Evolutionary conservation across 2,888 invertebrate species (phyloP).

Genomic region (Argynnis bischoffii): DNA sequence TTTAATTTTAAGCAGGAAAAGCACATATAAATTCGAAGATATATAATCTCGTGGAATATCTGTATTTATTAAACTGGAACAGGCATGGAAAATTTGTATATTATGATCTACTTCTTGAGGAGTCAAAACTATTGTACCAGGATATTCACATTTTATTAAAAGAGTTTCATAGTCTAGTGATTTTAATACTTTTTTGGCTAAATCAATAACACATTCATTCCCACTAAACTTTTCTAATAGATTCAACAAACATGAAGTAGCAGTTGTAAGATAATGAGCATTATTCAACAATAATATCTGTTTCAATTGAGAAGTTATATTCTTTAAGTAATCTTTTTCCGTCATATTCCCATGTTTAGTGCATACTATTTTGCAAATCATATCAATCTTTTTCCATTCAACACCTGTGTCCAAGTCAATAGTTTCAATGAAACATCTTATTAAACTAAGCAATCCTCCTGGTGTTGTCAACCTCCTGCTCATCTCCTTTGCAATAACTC

Average conservation of each 20-base stretch:
- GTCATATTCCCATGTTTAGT: constrained; percentile 73
- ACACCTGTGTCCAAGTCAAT: constrained; percentile 79
- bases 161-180: constrained; percentile 55
- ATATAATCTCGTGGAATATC: constrained; percentile 67
- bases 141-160: constrained; percentile 47
- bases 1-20: constrained; percentile 68
- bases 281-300: constrained; percentile 71
- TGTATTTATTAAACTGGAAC: constrained; percentile 54
- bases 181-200: constrained; percentile 56
- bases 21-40: constrained; percentile 62
- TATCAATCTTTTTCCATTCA: constrained; percentile 86
- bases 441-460: constrained; percentile 85
- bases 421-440: constrained; percentile 84
- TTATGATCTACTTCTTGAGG: constrained; percentile 65
- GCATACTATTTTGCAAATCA: constrained; percentile 85
- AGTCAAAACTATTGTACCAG: constrained; percentile 65
- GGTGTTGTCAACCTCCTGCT: constrained; percentile 81
- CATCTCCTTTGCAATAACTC: constrained; percentile 82
- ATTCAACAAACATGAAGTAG: constrained; percentile 79
- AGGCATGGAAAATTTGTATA: constrained; percentile 64
- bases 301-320: constrained; percentile 78
- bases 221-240: constrained; percentile 77
- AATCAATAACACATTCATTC: constrained; percentile 56
- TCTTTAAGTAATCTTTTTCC: constrained; percentile 77
- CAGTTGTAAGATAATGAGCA: constrained; percentile 72